Evolutionary conservation across 1,140 invertebrate genomes (phyloP), one percentile per base, ranked within the genome.

Genomic region (Dendrolimus kikuchii): DNA sequence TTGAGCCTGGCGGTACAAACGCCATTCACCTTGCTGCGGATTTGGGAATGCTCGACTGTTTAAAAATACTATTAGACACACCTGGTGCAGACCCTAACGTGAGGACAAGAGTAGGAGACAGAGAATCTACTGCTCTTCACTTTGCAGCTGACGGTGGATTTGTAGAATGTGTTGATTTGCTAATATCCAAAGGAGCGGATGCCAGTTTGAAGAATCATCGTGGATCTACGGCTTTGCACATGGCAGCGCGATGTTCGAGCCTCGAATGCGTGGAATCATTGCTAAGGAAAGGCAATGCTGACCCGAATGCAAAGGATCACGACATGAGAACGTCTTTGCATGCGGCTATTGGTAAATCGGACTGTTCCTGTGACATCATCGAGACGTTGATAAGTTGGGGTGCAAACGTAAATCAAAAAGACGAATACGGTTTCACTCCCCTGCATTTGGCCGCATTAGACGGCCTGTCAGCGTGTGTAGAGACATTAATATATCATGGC

Each of bases 361-460:
- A 93, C 44, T 86, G 92, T 41, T 92, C 93, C 8, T 93, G 93
- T 61, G 92, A 94, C 60, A 92, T 94, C 6, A 91, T 93, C 40
- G 93, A 94, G 68, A 90, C 90, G 0, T 78, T 95, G 4, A 91
- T 95, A 10, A 91, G 89, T 59, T 93, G 92, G 89, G 93, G 93
- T 5, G 93, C 94, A 4, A 92, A 96, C 65, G 93, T 96, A 0
- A 96, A 97, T 73, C 90, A 92, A 44, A 92, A 94, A 64, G 96
- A 98, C 67, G 93, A 94, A 57, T 96, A 95, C 66, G 96, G 96
- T 0, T 96, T 96, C 74, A 95, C 95, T 0, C 94, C 96, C 0
- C 84, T 98, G 8, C 96, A 97, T 73, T 90, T 97, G 44, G 95
- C 95, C 5, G 95, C 95, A 5, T 77, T 95, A 0, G 95, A 95